These are phyloP conservation scores for Morinoia aosen DNA, from an alignment of 2,888 invertebrate genomes.

Conservation along the genomic window DNA sequence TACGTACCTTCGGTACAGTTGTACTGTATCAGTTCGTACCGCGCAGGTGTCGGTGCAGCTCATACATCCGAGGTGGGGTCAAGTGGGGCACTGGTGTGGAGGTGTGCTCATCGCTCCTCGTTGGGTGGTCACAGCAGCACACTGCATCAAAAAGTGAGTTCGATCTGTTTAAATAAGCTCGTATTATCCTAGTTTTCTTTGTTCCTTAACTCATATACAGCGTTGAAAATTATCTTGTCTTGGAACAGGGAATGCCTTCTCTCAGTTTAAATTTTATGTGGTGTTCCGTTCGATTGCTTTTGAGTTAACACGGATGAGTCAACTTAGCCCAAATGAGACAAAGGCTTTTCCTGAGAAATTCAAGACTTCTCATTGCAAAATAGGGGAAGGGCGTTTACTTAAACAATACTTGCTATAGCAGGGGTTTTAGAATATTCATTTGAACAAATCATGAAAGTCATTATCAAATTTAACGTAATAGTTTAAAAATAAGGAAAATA, in stretches of 20 bases:
- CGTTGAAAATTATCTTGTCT: background rate
- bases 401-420: background rate
- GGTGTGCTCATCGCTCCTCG: slow-evolving; percentile 87
- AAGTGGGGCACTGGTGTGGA: slow-evolving; percentile 94
- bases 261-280: background rate
- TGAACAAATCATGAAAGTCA: background rate
- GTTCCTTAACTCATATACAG: background rate
- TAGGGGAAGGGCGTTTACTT: background rate
- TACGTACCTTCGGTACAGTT: background rate
- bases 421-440: background rate
- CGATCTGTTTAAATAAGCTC: background rate
- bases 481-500: too few relatives aligned
- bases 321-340: background rate
- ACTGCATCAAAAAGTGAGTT: slow-evolving; percentile 78
- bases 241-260: background rate
- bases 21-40: background rate
- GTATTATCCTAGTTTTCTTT: background rate
- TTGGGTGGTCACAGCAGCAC: slow-evolving; percentile 92
- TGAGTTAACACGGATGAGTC: background rate
- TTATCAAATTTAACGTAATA: background rate
- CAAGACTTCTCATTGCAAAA: background rate
- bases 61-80: slow-evolving; percentile 74
- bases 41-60: slow-evolving; percentile 66
- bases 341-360: background rate
- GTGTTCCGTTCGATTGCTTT: background rate